phyloP scores from a whole-genome alignment of 2,113 vertebrate species.

The Canis aureus region DNA sequence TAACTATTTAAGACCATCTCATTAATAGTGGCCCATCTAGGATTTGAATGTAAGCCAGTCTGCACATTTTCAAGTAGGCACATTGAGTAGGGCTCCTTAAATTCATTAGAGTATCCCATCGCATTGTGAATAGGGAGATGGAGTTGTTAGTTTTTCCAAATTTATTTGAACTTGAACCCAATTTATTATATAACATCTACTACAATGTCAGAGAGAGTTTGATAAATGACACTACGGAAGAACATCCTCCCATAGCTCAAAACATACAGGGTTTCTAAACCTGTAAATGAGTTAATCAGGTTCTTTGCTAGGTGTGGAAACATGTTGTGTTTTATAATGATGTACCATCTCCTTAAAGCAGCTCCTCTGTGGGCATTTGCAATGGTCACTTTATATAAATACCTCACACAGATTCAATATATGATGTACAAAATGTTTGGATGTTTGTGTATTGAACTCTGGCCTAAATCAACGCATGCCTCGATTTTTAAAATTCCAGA shows the following conservation, averaged over 20 bases:
- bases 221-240: background rate
- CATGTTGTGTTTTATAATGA: background rate
- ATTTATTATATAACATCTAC: background rate
- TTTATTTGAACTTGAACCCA: background rate
- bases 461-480: constrained; percentile 9
- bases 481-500: constrained; percentile 66
- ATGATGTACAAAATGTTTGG: constrained; percentile 68
- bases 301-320: background rate
- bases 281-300: background rate
- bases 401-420: constrained; percentile 36
- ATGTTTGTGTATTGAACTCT: constrained; percentile 64
- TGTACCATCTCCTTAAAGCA: background rate
- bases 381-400: constrained; percentile 37
- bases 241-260: background rate
- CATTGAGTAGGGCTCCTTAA: background rate
- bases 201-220: background rate
- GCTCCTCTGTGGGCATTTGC: background rate
- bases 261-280: background rate
- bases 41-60: background rate
- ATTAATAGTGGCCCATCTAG: background rate
- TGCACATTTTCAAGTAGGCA: background rate
- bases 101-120: background rate
- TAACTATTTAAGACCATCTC: background rate
- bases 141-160: background rate
- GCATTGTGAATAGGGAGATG: background rate